Evolutionary conservation across 2,797 vertebrate species (phyloP).

Genomic region (Enteromius afrohamiltoni): DNA sequence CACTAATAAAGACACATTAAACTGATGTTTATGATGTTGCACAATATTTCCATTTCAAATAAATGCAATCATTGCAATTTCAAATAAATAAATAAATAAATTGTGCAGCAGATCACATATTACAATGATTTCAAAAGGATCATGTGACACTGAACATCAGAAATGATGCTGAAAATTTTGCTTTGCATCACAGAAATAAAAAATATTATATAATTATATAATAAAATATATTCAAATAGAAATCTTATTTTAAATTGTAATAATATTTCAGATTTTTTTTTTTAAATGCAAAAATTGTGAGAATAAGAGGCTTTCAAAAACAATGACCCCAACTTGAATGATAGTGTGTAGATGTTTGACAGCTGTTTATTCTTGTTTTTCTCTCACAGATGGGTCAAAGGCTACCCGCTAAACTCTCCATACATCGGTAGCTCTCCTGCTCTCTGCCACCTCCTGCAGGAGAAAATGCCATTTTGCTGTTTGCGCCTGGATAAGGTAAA

Average conservation of each 20-base stretch:
- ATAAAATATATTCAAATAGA: not conserved
- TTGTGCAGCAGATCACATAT: no score
- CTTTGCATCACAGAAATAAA: not conserved
- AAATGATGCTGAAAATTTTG: no score
- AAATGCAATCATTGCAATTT: no score
- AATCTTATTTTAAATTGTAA: not conserved
- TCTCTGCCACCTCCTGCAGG: conserved; percentile 83
- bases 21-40: not conserved
- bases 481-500: conserved; percentile 84
- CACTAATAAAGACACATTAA: not conserved
- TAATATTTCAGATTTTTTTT: no score
- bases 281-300: not conserved
- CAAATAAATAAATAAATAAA: no score
- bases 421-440: conserved; percentile 88
- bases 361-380: conserved; percentile 51
- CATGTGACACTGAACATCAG: not conserved
- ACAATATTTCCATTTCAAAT: not conserved
- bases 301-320: not conserved
- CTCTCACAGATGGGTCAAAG: conserved; percentile 81
- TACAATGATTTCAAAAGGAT: not conserved
- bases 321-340: not conserved
- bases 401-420: conserved; percentile 84
- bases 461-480: conserved; percentile 86
- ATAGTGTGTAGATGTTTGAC: not conserved
- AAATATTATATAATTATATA: no score